Base-by-base conservation (phyloP, 1,140 invertebrate genomes). In the Lerema accius region DNA sequence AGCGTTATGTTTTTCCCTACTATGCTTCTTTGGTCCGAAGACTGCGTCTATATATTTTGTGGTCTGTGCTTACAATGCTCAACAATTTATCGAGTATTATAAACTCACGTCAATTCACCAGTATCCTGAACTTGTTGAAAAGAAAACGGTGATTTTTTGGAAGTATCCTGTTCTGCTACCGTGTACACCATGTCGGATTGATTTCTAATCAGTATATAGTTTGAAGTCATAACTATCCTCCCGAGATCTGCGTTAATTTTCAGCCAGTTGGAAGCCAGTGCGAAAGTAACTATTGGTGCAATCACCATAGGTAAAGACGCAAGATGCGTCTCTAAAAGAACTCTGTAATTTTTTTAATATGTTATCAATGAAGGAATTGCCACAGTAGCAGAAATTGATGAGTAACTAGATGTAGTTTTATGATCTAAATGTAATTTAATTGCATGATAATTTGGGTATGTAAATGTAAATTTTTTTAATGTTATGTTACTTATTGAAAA, bases 31-130 rank as follows among this genome's bases (percentile, higher is more conserved):
- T 23, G 19, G n/a, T n/a, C n/a, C n/a, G n/a, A n/a, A n/a, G n/a
- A n/a, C n/a, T n/a, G n/a, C n/a, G n/a, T n/a, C n/a, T n/a, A n/a
- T n/a, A n/a, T n/a, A n/a, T n/a, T n/a, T n/a, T n/a, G n/a, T n/a
- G n/a, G n/a, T n/a, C n/a, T n/a, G n/a, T n/a, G n/a, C n/a, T n/a
- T n/a, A n/a, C n/a, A n/a, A n/a, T n/a, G n/a, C n/a, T n/a, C n/a
- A n/a, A n/a, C n/a, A n/a, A n/a, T n/a, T n/a, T n/a, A n/a, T 23
- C 2, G 19, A 23, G 19, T 23, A 23, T 23, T 23, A 13, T 42
- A 23, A 32, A 73, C 79, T 80, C 70, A 87, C 84, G 74, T 67
- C 6, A 80, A 28, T 19, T 74, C 37, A 4, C 82, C 84, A 0
- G 19, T 6, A 42, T 51, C 53, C 14, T 76, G 63, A 4, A 86